Evolutionary conservation across 2,888 invertebrate genomes (phyloP).

Genomic region (Colostygia pectinataria): DNA sequence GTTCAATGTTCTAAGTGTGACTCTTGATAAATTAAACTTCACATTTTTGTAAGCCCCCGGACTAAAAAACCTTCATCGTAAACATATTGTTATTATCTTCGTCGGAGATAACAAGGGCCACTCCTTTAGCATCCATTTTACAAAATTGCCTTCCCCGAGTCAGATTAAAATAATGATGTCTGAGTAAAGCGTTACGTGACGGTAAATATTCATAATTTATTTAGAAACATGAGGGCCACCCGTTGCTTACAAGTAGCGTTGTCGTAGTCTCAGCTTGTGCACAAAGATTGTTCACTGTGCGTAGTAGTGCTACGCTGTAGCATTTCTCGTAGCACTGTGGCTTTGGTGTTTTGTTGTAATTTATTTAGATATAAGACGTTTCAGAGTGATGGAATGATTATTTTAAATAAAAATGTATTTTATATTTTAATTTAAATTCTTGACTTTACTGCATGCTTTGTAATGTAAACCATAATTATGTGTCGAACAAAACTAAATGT

Average conservation of each 20-base stretch:
- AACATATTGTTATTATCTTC: slow-evolving; percentile 17
- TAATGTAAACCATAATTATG: too few species aligned
- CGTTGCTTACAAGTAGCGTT: slow-evolving; percentile 21
- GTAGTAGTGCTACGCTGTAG: not conserved
- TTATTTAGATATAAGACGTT: too few species aligned
- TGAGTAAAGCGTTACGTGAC: slow-evolving; percentile 70
- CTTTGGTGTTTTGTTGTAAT: not conserved
- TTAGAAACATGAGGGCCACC: slow-evolving; percentile 69
- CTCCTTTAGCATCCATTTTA: slow-evolving; percentile 66
- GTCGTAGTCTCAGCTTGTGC: slow-evolving; percentile 1
- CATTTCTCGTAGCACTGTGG: not conserved
- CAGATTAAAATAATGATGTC: slow-evolving; percentile 76
- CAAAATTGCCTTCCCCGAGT: slow-evolving; percentile 65
- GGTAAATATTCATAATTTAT: slow-evolving; percentile 79
- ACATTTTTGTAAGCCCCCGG: slow-evolving; percentile 33
- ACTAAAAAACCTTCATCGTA: slow-evolving; percentile 1
- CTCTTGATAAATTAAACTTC: slow-evolving; percentile 64
- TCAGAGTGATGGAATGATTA: too few species aligned
- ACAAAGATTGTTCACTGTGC: not conserved
- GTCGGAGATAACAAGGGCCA: slow-evolving; percentile 43
- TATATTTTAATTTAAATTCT: too few species aligned
- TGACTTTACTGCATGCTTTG: too few species aligned
- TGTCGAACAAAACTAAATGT: too few species aligned
- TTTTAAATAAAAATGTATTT: too few species aligned
- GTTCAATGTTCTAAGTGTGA: too few species aligned